Evolutionary conservation across 2,888 invertebrate species (phyloP).

Genomic region (Kryphioiulus occultus): DNA sequence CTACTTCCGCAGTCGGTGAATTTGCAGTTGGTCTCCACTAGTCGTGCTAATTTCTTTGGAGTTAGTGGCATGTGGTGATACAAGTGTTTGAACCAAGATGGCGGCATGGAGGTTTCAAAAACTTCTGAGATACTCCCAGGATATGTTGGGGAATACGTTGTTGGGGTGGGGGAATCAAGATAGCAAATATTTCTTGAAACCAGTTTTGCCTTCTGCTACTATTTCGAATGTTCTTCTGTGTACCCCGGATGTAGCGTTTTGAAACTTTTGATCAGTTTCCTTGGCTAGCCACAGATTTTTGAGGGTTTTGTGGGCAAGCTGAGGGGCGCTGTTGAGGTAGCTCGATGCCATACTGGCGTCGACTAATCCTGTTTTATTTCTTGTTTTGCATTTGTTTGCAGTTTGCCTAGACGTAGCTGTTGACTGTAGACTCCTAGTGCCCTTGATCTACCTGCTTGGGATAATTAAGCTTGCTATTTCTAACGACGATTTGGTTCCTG

Average conservation of each 20-base stretch:
- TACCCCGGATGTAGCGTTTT: background rate
- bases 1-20: too few relatives aligned
- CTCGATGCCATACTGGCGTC: background rate
- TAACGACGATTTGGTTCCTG: background rate
- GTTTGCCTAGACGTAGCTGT: background rate
- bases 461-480: background rate
- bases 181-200: background rate
- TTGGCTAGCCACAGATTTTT: background rate
- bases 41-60: too few relatives aligned
- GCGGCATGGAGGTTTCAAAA: background rate
- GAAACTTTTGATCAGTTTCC: too few relatives aligned
- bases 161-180: background rate
- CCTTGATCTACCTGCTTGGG: background rate
- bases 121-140: too few relatives aligned
- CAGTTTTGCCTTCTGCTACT: background rate
- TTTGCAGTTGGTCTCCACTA: too few relatives aligned
- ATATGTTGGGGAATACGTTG: too few relatives aligned
- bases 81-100: too few relatives aligned
- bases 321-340: background rate
- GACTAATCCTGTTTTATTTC: slow-evolving; percentile 1
- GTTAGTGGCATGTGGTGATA: too few relatives aligned
- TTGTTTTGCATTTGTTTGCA: background rate
- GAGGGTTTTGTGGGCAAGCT: background rate
- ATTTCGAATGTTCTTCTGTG: background rate
- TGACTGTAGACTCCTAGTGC: background rate